Evolutionary conservation across 2,113 vertebrate species (phyloP).

Genomic region (Pollachius pollachius): DNA sequence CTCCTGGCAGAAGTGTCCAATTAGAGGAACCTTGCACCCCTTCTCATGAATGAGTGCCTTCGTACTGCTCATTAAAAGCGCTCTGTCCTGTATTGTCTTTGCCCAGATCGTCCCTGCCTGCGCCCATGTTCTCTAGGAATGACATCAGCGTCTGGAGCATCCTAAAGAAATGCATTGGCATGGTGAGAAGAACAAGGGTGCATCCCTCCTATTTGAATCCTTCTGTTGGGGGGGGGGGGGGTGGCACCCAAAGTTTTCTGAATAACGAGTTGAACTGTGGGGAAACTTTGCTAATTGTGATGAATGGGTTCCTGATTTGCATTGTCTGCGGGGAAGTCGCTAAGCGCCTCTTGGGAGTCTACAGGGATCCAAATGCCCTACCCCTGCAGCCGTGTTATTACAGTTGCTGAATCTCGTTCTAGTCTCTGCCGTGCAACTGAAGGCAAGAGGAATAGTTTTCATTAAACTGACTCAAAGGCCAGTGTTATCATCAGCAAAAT

Average conservation of each 20-base stretch:
- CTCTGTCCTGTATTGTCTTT: slow-evolving; percentile 1
- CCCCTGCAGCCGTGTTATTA: slow-evolving; percentile 26
- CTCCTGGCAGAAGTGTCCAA: background rate
- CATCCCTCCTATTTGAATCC: too few species aligned
- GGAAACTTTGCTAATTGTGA: slow-evolving; percentile 2
- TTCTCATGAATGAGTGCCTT: background rate
- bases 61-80: background rate
- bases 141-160: slow-evolving; percentile 98
- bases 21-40: background rate
- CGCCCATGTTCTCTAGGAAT: slow-evolving; percentile 96
- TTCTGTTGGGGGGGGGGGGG: background rate
- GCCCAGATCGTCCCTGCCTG: slow-evolving; percentile 85
- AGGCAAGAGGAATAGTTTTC: background rate
- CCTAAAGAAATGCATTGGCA: slow-evolving; percentile 97
- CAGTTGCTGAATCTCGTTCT: slow-evolving; percentile 22
- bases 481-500: too few species aligned
- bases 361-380: slow-evolving; percentile 12
- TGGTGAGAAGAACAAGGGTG: slow-evolving; percentile 75
- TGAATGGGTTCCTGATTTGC: slow-evolving; percentile 10
- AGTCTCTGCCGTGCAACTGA: slow-evolving; percentile 30
- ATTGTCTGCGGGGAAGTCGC: slow-evolving; percentile 5
- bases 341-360: slow-evolving; percentile 11
- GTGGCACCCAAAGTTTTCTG: background rate
- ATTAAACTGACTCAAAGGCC: too few species aligned
- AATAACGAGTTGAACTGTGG: background rate